phyloP scores from a whole-genome alignment of 2,113 vertebrate genomes.

The Esox niger region DNA sequence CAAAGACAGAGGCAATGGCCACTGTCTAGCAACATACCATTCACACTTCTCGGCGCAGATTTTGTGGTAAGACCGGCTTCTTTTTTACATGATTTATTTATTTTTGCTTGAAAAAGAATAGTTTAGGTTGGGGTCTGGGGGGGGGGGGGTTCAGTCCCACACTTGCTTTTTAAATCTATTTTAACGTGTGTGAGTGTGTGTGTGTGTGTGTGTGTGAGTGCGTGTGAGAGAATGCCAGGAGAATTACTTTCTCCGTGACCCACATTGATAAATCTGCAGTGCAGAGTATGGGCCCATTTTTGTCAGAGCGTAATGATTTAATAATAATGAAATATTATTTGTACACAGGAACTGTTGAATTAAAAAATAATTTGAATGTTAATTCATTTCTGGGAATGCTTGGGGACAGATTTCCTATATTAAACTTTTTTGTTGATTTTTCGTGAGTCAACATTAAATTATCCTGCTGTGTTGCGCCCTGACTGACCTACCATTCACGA shows the following conservation, averaged over 20 bases:
- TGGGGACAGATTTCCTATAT: too few species aligned
- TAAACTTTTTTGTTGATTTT: too few species aligned
- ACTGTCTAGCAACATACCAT: constrained; percentile 34
- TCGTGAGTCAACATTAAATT: too few species aligned
- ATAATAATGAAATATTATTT: too few species aligned
- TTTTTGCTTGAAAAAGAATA: background rate
- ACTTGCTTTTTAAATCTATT: background rate
- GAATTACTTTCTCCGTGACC: constrained; percentile 40
- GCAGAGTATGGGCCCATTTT: too few species aligned
- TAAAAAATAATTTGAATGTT: too few species aligned
- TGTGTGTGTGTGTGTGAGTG: constrained; percentile 14
- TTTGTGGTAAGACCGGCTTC: constrained; percentile 58
- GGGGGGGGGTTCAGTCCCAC: constrained; percentile 1
- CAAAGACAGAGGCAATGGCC: constrained; percentile 6
- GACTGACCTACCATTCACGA: too few species aligned
- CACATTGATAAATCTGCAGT: constrained; percentile 54
- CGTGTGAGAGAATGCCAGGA: background rate
- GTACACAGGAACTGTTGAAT: too few species aligned
- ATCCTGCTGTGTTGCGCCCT: too few species aligned
- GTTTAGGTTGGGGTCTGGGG: background rate
- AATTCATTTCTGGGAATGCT: too few species aligned
- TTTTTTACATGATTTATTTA: background rate
- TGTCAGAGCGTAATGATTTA: constrained; percentile 20
- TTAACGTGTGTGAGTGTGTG: constrained; percentile 12
- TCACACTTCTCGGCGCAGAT: constrained; percentile 23